phyloP scores from a whole-genome alignment of 1,140 invertebrate species.

The Dendrolimus punctatus region DNA sequence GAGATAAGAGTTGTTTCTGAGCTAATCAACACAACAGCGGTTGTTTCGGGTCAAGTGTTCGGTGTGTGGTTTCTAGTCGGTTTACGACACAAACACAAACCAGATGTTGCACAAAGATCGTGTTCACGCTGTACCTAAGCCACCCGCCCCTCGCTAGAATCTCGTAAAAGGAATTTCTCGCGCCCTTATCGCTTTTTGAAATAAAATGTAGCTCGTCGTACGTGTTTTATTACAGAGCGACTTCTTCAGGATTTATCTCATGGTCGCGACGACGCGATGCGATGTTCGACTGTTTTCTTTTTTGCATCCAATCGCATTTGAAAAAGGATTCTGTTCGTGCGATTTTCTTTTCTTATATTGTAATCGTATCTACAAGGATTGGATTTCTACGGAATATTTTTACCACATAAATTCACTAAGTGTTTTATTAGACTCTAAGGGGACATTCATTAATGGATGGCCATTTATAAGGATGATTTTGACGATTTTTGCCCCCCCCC shows the following conservation, averaged over 20 bases:
- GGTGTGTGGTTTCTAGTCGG: slow-evolving; percentile 6
- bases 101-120: slow-evolving; percentile 52
- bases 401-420: not conserved
- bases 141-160: slow-evolving; percentile 41
- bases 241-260: slow-evolving; percentile 62
- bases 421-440: too few relatives aligned
- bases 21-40: not conserved
- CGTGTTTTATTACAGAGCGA: slow-evolving; percentile 65
- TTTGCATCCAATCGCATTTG: slow-evolving; percentile 28
- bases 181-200: slow-evolving; percentile 66
- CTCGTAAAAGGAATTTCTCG: slow-evolving; percentile 65
- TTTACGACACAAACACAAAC: slow-evolving; percentile 43
- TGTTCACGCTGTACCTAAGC: slow-evolving; percentile 25
- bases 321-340: slow-evolving; percentile 29
- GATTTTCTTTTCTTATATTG: slow-evolving; percentile 21
- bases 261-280: slow-evolving; percentile 20
- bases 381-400: not conserved
- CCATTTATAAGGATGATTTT: too few relatives aligned
- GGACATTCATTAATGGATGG: too few relatives aligned
- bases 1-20: too few relatives aligned
- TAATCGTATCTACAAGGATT: not conserved
- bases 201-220: slow-evolving; percentile 64
- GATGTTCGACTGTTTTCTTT: slow-evolving; percentile 30
- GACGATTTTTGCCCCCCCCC: too few relatives aligned
- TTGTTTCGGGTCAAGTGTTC: not conserved